phyloP scores from a whole-genome alignment of 2,797 vertebrate species.

The Bryconaethiops microstoma region DNA sequence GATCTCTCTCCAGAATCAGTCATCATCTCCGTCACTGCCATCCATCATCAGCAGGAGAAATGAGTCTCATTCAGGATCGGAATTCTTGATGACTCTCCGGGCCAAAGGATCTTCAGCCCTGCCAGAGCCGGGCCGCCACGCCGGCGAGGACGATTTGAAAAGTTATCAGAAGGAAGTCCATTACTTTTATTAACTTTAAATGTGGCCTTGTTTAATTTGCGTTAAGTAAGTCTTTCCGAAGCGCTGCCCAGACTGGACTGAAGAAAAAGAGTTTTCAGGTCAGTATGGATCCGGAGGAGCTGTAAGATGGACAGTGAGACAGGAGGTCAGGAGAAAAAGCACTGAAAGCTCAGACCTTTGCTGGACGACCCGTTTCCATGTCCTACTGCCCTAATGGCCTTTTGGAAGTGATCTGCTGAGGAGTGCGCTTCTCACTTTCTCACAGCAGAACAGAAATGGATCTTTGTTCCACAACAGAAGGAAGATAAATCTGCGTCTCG shows the following conservation, averaged over 20 bases:
- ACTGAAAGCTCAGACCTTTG: neutral
- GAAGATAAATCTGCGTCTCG: conserved; percentile 19
- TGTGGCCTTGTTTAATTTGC: conserved; percentile 65
- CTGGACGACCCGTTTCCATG: neutral
- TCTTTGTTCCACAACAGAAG: neutral
- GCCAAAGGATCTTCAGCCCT: conserved; percentile 56
- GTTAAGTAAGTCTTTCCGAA: conserved; percentile 59
- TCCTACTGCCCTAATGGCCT: neutral
- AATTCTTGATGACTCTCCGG: conserved; percentile 80
- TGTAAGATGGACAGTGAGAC: neutral
- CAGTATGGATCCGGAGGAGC: neutral
- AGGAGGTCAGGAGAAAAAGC: neutral
- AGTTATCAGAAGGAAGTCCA: conserved; percentile 61
- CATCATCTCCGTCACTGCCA: conserved; percentile 58
- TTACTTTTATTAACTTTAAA: conserved; percentile 74
- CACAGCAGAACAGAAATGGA: neutral
- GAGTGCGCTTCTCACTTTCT: neutral
- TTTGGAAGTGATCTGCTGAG: neutral
- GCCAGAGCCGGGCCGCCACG: conserved; percentile 37
- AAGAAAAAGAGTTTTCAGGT: conserved; percentile 58
- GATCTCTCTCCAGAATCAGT: conserved; percentile 69
- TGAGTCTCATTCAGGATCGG: conserved; percentile 74
- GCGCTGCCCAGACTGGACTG: conserved; percentile 61
- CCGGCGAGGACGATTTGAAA: conserved; percentile 39
- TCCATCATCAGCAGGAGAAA: conserved; percentile 69